Base-by-base conservation (phyloP, 2,888 invertebrate genomes). In the Dynastes tityus region DNA sequence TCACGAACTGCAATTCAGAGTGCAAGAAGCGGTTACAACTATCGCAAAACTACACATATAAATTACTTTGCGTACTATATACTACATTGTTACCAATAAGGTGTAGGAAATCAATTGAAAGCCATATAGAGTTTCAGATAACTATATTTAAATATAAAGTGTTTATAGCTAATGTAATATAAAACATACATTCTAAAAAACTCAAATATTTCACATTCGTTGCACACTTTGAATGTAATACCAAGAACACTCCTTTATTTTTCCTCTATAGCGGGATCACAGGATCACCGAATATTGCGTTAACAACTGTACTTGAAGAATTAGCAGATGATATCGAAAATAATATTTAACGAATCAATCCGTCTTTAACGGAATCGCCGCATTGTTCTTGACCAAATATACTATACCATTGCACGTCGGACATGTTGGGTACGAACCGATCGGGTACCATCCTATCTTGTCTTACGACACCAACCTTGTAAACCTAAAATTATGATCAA, bases 381-480 rank as follows among this genome's bases (percentile, higher is more conserved):
- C 91, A 92, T 87, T 92, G 92, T 0, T 94, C 94, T 83, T 94
- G 93, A 85, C 94, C 93, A 88, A 95, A 96, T 85, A 96, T 86
- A 92, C 91, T 16, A 95, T 95, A 1, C 92, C 92, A 86, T 94
- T 94, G 67, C 93, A 93, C 5, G 91, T 90, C 45, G 93, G 92
- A 71, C 92, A 92, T 83, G 91, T 91, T 0, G 92, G 92, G 86
- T 95, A 95, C 4, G 92, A 91, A 81, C 94, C 95, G 90, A 94
- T 92, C 5, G 95, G 95, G 89, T 96, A 96, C 92, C 94, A 94
- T 13, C 96, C 96, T 80, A 92, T 91, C 87, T 95, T 95, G 89
- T 96, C 95, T 89, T 63, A 95, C 95, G 37, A 96, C 94, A 71
- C 94, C 95, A 83, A 96, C 93, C 87, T 95, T 94, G 88, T 96